Base-by-base conservation (phyloP, 2,797 vertebrate species). In the Poecilia gillii region DNA sequence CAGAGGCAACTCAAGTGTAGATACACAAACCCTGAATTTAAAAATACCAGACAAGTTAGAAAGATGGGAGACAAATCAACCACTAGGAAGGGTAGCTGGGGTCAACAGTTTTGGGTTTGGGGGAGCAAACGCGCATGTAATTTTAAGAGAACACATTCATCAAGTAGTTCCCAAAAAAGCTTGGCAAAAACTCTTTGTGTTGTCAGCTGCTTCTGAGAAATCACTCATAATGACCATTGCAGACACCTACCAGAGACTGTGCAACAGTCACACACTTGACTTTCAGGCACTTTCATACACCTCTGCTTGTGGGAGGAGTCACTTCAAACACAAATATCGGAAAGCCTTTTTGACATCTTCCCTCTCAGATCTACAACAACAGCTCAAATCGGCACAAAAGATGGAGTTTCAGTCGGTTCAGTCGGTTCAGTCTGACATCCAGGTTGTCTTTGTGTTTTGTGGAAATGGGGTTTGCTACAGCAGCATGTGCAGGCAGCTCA, bases 51-150 rank as follows among this genome's bases (percentile, higher is more conserved):
- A 82, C 1, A 16, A 79, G 72, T 84, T 91, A 71, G 95, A 97
- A 79, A 95, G 89, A 74, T 98, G 97, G 97, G 89, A 95, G 80
- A 73, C 39, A 46, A 73, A 20, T 13, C 33, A 9, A 6, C 85
- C 36, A 82, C 88, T 14, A 79, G 88, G 84, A 59, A 96, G 96
- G 89, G 89, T 94, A 74, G 96, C 97, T 71, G 97, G 97, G 57
- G 87, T 98, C 41, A 98, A 96, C 84, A 96, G 94, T 87, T 98
- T 98, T 96, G 97, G 97, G 7, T 97, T 98, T 93, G 97, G 97
- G 46, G 97, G 97, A 73, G 97, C 97, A 75, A 97, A 97, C 87
- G 96, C 95, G 74, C 97, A 98, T 36, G 89, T 81, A 2, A 94
- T 98, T 77, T 90, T 98, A 23, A 96, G 88, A 84, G 94, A 97